Conservation (phyloP, 2,888 invertebrate species). For the Eubasilissa splendida region DNA sequence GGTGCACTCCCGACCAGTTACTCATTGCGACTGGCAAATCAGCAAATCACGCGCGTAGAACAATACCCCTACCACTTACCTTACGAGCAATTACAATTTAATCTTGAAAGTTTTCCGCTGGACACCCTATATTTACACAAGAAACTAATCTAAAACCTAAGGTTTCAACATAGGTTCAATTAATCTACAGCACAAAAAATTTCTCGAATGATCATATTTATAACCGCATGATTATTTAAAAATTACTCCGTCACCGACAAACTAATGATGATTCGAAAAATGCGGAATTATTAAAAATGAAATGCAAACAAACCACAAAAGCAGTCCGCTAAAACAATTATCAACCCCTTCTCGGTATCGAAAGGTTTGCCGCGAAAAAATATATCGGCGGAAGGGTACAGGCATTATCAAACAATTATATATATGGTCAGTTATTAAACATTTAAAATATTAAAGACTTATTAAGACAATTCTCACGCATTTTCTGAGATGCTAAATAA, state of each 20-base stretch:
- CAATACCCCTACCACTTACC: too few relatives aligned
- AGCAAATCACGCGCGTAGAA: too few relatives aligned
- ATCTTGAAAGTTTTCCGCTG: too few relatives aligned
- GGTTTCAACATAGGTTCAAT: too few relatives aligned
- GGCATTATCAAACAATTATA: conserved; percentile 43
- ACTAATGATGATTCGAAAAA: conserved; percentile 6
- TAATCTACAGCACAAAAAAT: too few relatives aligned
- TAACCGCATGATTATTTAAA: too few relatives aligned
- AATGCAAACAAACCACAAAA: conserved; percentile 1
- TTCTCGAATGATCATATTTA: too few relatives aligned
- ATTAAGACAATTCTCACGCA: conserved; percentile 42
- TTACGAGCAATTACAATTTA: too few relatives aligned
- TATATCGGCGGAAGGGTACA: neutral
- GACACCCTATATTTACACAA: too few relatives aligned
- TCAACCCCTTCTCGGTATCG: conserved; percentile 33
- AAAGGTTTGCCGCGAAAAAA: neutral
- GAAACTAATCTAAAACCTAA: too few relatives aligned
- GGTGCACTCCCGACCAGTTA: too few relatives aligned
- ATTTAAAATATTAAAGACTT: conserved; percentile 41
- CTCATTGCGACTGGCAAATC: too few relatives aligned
- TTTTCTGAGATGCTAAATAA: conserved; percentile 15
- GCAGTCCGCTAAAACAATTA: conserved; percentile 30
- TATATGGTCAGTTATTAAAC: conserved; percentile 40
- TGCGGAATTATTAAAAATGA: neutral
- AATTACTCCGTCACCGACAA: neutral